Evolutionary conservation across 1,140 invertebrate genomes (phyloP), one percentile per base, ranked within the genome.

Genomic region (Augochlora pura): DNA sequence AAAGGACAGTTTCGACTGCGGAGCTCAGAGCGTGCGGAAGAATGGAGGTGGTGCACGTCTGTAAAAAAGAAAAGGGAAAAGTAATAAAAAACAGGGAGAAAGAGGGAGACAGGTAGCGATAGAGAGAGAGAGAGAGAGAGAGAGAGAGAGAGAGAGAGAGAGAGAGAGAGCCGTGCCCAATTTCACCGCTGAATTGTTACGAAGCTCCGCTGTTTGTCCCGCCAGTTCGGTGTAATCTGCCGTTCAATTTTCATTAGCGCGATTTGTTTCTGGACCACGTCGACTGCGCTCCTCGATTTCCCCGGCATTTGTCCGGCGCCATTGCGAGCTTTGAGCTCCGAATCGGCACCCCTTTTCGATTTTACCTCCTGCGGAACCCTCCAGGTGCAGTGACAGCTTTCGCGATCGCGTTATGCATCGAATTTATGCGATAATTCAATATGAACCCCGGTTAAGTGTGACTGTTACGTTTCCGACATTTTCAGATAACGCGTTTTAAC

Each of bases 171-270:
- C 46, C 71, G 72, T 75, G 79, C 57, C 67, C 83, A 85, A 86
- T 86, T 86, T 82, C 83, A 67, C 64, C 54, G 83, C 32, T 63
- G 78, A 82, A 85, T 85, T 81, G 83, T 85, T 82, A 78, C 79
- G 74, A 67, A 78, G 52, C 71, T 74, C 46, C 25, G 57, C 38
- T 66, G 83, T 85, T 86, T 85, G 83, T 81, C 74, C 69, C 60
- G 38, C 59, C 62, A 46, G 32, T 70, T 82, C 66, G 23, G 14
- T 74, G 67, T 77, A 81, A 77, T 82, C 57, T 69, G 77, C 74
- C 67, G 80, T 86, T 71, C 69, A 72, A 63, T 63, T 42, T 72
- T 72, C 83, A 86, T 86, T 86, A 85, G 59, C 39, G 18, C 18
- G 59, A 62, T 46, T 72, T 49, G 83, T 85, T 82, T 85, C 83